phyloP scores from a whole-genome alignment of 1,140 invertebrate genomes.

The Drosophila parabipectinata region DNA sequence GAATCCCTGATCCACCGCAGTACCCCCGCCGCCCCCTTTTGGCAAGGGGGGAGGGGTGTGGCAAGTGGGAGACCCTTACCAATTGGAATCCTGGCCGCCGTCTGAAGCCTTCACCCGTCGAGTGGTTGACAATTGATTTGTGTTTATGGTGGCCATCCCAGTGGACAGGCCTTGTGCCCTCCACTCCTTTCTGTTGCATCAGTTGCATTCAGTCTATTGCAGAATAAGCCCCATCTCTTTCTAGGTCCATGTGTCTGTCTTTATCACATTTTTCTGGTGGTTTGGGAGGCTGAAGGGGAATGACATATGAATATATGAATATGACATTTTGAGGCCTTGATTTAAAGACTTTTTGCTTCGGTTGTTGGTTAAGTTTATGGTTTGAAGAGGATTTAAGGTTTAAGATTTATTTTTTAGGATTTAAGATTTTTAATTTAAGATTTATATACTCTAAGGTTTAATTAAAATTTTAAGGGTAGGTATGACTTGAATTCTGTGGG shows the following conservation, averaged over 20 bases:
- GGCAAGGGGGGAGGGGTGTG: background rate
- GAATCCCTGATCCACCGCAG: slow-evolving; percentile 12
- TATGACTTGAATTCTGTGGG: no score
- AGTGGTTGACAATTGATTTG: slow-evolving; percentile 81
- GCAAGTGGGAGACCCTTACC: background rate
- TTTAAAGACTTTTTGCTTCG: slow-evolving; percentile 64
- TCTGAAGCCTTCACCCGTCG: slow-evolving; percentile 54
- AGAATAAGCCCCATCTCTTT: background rate
- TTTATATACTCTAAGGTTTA: no score
- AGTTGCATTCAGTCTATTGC: slow-evolving; percentile 11
- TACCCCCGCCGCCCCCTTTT: background rate
- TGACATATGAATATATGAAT: slow-evolving; percentile 63
- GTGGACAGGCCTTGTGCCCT: slow-evolving; percentile 10
- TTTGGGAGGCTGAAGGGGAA: background rate
- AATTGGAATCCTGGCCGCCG: slow-evolving; percentile 40
- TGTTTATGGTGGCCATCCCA: slow-evolving; percentile 71
- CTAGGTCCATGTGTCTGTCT: background rate
- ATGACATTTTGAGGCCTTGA: slow-evolving; percentile 70
- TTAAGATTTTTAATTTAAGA: no score
- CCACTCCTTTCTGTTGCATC: background rate
- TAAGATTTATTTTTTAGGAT: background rate
- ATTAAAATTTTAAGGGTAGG: no score
- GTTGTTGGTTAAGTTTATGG: slow-evolving; percentile 24
- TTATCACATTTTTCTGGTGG: background rate
- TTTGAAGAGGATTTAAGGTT: background rate